Conservation (phyloP, 2,113 vertebrate species). For the Muscicapa adusta region DNA sequence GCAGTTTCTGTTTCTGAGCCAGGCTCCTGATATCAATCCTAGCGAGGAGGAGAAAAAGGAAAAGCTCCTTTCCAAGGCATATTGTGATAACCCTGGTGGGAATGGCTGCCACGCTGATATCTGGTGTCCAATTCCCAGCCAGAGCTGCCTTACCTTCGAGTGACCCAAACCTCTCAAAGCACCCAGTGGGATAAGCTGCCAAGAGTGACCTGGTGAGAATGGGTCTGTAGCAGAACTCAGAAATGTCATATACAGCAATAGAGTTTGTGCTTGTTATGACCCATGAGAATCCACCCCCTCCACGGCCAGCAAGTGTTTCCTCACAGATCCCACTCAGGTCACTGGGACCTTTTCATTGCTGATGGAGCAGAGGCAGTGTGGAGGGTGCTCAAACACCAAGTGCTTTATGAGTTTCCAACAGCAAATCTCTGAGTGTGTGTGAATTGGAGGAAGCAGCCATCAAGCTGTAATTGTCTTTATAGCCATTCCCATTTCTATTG, state of each 20-base stretch:
- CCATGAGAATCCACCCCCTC: not conserved
- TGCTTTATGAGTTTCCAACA: not conserved
- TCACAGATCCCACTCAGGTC: not conserved
- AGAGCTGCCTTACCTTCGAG: not conserved
- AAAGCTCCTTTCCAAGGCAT: not conserved
- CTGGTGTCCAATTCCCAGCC: not conserved
- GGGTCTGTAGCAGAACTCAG: not conserved
- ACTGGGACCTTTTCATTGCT: not conserved
- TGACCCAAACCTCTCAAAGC: not conserved
- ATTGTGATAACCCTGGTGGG: not conserved
- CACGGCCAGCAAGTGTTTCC: not conserved
- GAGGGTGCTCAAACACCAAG: not conserved
- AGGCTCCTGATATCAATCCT: not conserved
- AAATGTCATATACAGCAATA: not conserved
- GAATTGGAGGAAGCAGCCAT: not conserved
- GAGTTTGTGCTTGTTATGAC: not conserved
- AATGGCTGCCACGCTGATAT: not conserved
- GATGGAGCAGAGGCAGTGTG: not conserved
- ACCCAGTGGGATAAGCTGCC: not conserved
- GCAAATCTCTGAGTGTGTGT: not conserved
- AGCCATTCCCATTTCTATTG: not conserved
- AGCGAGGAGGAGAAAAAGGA: not conserved
- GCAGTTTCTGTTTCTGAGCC: not conserved
- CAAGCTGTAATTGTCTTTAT: not conserved
- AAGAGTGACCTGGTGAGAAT: not conserved